These are phyloP conservation scores for Dromiciops gliroides DNA, from an alignment of 2,113 vertebrate genomes.

Conservation along the genomic window DNA sequence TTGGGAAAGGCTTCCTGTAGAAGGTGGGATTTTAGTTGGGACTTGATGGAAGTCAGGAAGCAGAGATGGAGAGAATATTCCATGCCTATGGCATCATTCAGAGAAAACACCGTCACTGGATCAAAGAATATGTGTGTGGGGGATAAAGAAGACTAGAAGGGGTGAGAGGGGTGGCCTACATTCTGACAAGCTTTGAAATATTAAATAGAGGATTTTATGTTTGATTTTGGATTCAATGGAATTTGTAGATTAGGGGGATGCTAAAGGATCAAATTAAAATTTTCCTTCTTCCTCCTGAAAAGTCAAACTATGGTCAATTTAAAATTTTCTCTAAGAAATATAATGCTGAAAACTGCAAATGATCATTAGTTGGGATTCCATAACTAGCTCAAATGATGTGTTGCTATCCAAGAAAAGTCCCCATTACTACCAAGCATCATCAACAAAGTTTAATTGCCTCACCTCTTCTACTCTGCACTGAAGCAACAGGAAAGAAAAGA, in stretches of 20 bases:
- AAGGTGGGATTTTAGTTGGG: background rate
- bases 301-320: conserved; percentile 6
- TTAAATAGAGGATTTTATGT: background rate
- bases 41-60: background rate
- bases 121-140: background rate
- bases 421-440: background rate
- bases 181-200: background rate
- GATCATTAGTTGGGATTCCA: conserved; percentile 35
- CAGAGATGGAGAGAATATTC: background rate
- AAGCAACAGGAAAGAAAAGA: conserved; percentile 86
- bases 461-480: conserved; percentile 99
- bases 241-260: background rate
- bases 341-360: conserved; percentile 43
- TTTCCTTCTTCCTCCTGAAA: background rate
- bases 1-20: background rate
- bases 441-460: conserved; percentile 82
- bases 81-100: background rate
- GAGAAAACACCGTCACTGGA: background rate
- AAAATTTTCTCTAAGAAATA: conserved; percentile 7
- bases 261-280: background rate
- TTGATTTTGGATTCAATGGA: background rate
- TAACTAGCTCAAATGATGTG: conserved; percentile 22
- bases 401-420: background rate
- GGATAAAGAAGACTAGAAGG: background rate
- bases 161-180: background rate